These are phyloP conservation scores for Mya arenaria DNA, from an alignment of 1,140 invertebrate species.

Conservation along the genomic window DNA sequence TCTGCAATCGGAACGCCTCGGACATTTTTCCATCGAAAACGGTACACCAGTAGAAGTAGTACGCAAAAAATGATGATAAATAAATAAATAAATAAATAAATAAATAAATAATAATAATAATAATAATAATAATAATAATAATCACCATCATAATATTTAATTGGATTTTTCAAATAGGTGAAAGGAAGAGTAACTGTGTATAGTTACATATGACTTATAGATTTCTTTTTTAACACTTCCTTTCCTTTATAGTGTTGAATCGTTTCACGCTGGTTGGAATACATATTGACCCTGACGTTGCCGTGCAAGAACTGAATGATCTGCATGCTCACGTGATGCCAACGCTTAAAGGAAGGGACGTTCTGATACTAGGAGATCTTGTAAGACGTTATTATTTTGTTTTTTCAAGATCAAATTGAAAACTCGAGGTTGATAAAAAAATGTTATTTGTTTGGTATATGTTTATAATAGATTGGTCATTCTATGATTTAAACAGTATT, in stretches of 20 bases:
- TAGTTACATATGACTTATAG: too few species aligned
- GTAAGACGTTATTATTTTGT: too few species aligned
- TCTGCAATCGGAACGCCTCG: neutral
- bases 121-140: too few species aligned
- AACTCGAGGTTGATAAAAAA: neutral
- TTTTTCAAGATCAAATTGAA: neutral
- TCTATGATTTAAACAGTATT: too few species aligned
- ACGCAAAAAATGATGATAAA: too few species aligned
- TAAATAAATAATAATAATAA: too few species aligned
- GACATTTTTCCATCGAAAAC: too few species aligned
- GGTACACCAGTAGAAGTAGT: too few species aligned
- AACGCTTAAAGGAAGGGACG: neutral
- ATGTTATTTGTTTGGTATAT: neutral
- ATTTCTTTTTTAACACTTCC: neutral
- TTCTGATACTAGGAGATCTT: neutral
- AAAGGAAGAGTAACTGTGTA: too few species aligned
- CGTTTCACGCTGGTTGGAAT: conserved; percentile 34
- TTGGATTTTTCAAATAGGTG: too few species aligned
- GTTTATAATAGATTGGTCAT: neutral
- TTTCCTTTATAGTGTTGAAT: neutral
- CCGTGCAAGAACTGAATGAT: conserved; percentile 34
- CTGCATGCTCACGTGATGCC: neutral
- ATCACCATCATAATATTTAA: too few species aligned
- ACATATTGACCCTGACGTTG: conserved; percentile 31
- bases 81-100: too few species aligned